Base-by-base conservation (phyloP, 2,888 invertebrate species). In the Ophion costatus region DNA sequence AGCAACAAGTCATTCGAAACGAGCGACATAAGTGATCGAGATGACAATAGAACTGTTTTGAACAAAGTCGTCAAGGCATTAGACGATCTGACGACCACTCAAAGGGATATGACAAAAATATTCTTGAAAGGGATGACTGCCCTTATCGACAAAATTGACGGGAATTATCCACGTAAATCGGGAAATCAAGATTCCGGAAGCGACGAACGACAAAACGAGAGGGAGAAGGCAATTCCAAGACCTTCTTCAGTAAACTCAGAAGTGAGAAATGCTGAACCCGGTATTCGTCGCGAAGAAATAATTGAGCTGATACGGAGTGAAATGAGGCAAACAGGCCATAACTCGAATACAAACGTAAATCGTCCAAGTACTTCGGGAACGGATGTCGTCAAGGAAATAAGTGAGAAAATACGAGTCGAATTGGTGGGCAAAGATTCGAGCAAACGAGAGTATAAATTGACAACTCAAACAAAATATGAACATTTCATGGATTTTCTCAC, bases 401-500 rank as follows among this genome's bases (percentile, higher is more conserved):
- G 84, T 24, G 87, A 87, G 51, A 79, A 82, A 24, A 83, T 83
- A 71, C 80, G 83, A 73, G 70, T 86, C 33, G 87, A 84, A 64
- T 24, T 86, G 17, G 61, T 86, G 61, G 70, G 76, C 64, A 82
- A 87, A 78, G 82, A 83, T 57, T n/a, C 73, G 38, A 81, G 75
- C 22, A 87, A 83, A 70, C 78, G 85, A 33, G 85, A 86, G 51
- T 88, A 87, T 64, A 85, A 86, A 82, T 80, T 88, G 22, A 73
- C 64, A 24, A n/a, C 24, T 22, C 67, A 80, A 63, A 77, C 79
- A 17, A 86, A 85, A 67, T 87, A 66, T 74, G 85, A 86, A 61
- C 80, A 87, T 69, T 88, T 87, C 69, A 80, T 76, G 61, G 87
- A 87, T 66, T 87, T 84, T 76, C 67, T 88, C 51, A 79, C 75